phyloP scores from a whole-genome alignment of 1,140 invertebrate genomes.

The Drosophila suzukii region DNA sequence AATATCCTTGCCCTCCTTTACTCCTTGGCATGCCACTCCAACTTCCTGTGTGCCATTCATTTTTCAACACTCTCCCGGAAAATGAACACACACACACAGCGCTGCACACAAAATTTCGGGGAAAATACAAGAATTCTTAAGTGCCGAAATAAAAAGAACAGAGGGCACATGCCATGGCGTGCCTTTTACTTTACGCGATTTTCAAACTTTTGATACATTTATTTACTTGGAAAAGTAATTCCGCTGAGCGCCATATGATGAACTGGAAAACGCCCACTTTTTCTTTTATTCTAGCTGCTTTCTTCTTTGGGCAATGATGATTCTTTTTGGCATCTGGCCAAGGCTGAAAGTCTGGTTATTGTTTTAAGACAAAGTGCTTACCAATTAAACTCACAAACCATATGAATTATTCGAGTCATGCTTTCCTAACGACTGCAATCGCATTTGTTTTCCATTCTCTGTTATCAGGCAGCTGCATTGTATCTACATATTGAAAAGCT shows the following conservation, averaged over 20 bases:
- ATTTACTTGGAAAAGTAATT: conserved; percentile 44
- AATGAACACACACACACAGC: too few species aligned
- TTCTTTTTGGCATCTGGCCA: conserved; percentile 20
- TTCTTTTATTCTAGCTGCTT: conserved; percentile 13
- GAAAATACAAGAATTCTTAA: conserved; percentile 13
- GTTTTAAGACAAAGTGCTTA: conserved; percentile 14
- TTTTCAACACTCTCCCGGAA: conserved; percentile 40
- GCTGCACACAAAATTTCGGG: conserved; percentile 21
- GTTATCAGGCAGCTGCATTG: conserved; percentile 49
- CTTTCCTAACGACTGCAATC: conserved; percentile 27
- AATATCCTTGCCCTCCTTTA: conserved; percentile 37
- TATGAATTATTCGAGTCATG: conserved; percentile 34
- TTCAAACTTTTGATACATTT: conserved; percentile 51
- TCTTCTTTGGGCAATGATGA: neutral
- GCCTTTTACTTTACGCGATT: conserved; percentile 39
- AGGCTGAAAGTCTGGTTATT: conserved; percentile 5
- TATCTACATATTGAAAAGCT: conserved; percentile 28
- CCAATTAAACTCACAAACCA: conserved; percentile 8
- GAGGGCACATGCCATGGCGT: conserved; percentile 31
- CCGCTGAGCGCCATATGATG: conserved; percentile 35
- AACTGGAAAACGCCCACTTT: conserved; percentile 36
- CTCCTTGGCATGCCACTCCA: conserved; percentile 24
- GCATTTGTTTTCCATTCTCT: conserved; percentile 7
- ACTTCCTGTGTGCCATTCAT: conserved; percentile 53
- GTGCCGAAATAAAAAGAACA: conserved; percentile 22